Evolutionary conservation across 2,888 invertebrate species (phyloP).

Genomic region (Netelia melanura): DNA sequence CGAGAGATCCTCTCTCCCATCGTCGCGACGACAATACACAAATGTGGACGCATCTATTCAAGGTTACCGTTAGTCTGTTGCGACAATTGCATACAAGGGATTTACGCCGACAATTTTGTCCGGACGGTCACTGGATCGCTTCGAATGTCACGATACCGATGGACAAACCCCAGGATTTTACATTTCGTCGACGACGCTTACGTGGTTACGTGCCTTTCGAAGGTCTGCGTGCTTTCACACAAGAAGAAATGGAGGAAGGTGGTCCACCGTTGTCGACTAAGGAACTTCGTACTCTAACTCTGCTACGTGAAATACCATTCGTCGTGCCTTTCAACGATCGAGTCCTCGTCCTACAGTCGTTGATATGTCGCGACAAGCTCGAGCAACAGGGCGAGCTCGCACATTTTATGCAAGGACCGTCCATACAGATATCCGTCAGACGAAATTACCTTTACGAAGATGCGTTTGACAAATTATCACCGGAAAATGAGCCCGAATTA

Average conservation of each 20-base stretch:
- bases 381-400: constrained; percentile 91
- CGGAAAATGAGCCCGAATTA: constrained; percentile 95
- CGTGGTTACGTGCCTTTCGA: constrained; percentile 86
- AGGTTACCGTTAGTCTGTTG: constrained; percentile 91
- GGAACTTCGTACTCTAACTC: constrained; percentile 94
- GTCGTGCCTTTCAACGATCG: constrained; percentile 96
- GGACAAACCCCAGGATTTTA: constrained; percentile 86
- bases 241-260: constrained; percentile 90
- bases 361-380: constrained; percentile 88
- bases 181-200: constrained; percentile 84
- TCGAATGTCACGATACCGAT: constrained; percentile 85
- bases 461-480: constrained; percentile 96
- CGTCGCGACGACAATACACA: constrained; percentile 86
- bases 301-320: constrained; percentile 97
- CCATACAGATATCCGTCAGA: constrained; percentile 91
- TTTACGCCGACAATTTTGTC: constrained; percentile 92
- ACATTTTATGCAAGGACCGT: constrained; percentile 91
- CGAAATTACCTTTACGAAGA: constrained; percentile 99
- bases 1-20: constrained; percentile 41
- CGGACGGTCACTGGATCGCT: constrained; percentile 89
- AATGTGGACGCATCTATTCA: constrained; percentile 92
- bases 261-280: constrained; percentile 94
- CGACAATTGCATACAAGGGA: constrained; percentile 95
- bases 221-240: constrained; percentile 86
- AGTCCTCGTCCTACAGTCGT: constrained; percentile 93